phyloP scores from a whole-genome alignment of 2,888 invertebrate species.

The Dione vanillae region DNA sequence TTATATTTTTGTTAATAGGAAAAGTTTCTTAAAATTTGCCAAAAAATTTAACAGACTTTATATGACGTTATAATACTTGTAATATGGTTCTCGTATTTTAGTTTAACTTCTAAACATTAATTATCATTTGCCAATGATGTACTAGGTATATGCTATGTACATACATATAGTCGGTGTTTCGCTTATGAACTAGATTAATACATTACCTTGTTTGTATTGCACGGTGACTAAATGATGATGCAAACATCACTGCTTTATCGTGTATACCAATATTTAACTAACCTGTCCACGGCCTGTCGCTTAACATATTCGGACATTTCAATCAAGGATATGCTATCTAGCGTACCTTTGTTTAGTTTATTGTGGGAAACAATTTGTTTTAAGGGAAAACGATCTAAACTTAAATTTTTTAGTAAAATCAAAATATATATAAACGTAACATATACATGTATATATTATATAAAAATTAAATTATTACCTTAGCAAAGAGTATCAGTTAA shows the following conservation, averaged over 20 bases:
- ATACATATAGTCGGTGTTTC: constrained; percentile 1
- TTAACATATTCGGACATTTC: constrained; percentile 38
- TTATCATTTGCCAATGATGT: background rate
- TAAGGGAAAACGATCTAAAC: no score
- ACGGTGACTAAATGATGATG: constrained; percentile 30
- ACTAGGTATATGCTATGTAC: background rate
- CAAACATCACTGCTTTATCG: constrained; percentile 33
- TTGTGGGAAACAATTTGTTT: background rate
- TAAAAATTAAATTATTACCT: no score
- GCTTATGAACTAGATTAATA: constrained; percentile 24
- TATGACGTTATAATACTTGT: background rate
- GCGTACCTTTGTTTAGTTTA: background rate
- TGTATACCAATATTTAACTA: constrained; percentile 38
- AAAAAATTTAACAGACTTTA: no score
- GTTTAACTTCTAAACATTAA: background rate
- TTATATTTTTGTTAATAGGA: no score
- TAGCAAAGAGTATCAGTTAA: no score
- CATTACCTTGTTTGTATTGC: constrained; percentile 22
- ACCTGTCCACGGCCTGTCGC: constrained; percentile 22
- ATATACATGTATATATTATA: no score
- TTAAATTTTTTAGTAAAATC: no score
- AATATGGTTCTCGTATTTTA: background rate
- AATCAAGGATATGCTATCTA: constrained; percentile 29
- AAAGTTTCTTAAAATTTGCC: no score
- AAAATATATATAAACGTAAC: no score